phyloP scores from a whole-genome alignment of 2,888 invertebrate genomes.

The Sthenelais limicola region DNA sequence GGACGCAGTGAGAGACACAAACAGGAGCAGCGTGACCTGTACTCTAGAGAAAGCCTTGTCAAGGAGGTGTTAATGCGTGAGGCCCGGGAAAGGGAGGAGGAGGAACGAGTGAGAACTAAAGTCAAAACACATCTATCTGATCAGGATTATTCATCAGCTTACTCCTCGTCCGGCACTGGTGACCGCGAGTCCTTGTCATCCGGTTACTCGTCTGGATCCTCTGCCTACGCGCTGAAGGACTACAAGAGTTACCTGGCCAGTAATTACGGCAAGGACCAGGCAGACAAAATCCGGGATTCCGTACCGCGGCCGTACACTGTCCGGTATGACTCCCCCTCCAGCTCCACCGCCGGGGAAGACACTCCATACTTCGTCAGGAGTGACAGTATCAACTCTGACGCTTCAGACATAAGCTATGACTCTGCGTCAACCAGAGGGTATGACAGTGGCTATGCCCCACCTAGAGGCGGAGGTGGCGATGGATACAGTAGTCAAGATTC shows the following conservation, averaged over 20 bases:
- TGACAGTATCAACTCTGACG: too few species aligned
- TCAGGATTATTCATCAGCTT: too few species aligned
- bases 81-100: neutral
- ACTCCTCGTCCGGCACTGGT: too few species aligned
- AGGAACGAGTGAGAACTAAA: neutral
- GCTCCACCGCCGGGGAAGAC: neutral
- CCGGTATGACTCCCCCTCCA: neutral
- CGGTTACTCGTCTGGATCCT: neutral
- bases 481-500: too few species aligned
- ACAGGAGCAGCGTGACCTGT: too few species aligned
- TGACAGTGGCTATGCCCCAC: too few species aligned
- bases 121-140: too few species aligned
- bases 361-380: too few species aligned
- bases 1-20: too few species aligned
- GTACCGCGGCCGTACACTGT: slow-evolving; percentile 5
- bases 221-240: slow-evolving; percentile 25
- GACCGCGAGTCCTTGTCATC: slow-evolving; percentile 3
- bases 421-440: too few species aligned
- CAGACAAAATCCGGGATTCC: neutral
- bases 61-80: neutral
- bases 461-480: too few species aligned
- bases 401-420: too few species aligned
- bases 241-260: slow-evolving; percentile 25
- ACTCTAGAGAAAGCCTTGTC: slow-evolving; percentile 24
- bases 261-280: slow-evolving; percentile 24